Conservation (phyloP, 2,888 invertebrate genomes). For the Caenorhabditis macrosperma region DNA sequence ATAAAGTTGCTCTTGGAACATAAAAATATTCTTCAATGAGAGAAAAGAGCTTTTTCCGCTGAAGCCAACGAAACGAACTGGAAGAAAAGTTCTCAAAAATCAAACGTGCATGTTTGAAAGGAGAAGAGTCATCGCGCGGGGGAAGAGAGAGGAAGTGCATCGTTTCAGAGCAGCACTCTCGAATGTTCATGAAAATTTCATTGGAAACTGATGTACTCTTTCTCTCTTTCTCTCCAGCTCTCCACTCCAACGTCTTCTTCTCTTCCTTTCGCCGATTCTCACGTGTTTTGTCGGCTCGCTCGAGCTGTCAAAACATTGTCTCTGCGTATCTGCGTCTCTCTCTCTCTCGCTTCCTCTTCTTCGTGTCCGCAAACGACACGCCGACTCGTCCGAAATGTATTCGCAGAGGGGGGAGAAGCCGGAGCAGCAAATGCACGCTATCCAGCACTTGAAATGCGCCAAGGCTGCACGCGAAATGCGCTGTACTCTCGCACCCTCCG, state of each 20-base stretch:
- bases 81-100: too few relatives aligned
- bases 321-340: slow-evolving; percentile 6
- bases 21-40: too few relatives aligned
- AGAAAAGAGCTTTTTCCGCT: too few relatives aligned
- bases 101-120: too few relatives aligned
- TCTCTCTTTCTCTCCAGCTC: not conserved
- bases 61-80: too few relatives aligned
- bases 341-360: not conserved
- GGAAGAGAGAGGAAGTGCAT: not conserved
- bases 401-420: not conserved
- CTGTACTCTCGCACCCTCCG: too few relatives aligned
- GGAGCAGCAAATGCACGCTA: too few relatives aligned
- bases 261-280: slow-evolving; percentile 29
- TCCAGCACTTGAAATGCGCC: too few relatives aligned
- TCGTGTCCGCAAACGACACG: not conserved
- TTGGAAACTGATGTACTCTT: slow-evolving; percentile 17
- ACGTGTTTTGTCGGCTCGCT: slow-evolving; percentile 23
- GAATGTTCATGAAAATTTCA: slow-evolving; percentile 21
- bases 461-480: too few relatives aligned
- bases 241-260: not conserved
- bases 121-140: too few relatives aligned
- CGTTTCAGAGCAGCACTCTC: not conserved
- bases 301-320: slow-evolving; percentile 53
- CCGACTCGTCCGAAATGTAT: too few relatives aligned
- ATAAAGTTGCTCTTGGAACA: too few relatives aligned